Evolutionary conservation across 1,140 invertebrate genomes (phyloP).

Genomic region (Andrena cerasifolii): DNA sequence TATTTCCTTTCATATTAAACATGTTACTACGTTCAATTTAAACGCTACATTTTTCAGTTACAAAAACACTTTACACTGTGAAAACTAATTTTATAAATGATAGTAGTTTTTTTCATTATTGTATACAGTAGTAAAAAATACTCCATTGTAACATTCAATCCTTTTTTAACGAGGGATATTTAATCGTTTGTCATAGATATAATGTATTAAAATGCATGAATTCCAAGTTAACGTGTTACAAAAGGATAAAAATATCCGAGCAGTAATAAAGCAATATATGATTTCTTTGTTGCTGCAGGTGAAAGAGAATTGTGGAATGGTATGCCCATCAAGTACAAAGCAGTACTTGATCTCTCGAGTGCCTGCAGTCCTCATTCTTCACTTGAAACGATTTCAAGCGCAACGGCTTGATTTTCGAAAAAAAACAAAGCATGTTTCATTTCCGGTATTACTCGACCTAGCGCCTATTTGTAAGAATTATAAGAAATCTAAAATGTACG

Average conservation of each 20-base stretch:
- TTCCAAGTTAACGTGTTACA: too few species aligned
- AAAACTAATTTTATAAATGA: too few species aligned
- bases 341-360: constrained; percentile 95
- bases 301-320: constrained; percentile 85
- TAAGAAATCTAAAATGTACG: constrained; percentile 89
- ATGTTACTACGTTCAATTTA: too few species aligned
- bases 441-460: constrained; percentile 93
- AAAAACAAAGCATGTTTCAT: constrained; percentile 93
- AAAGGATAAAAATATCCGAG: background rate
- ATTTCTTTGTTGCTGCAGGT: constrained; percentile 71
- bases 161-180: too few species aligned
- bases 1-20: too few species aligned
- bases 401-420: constrained; percentile 87
- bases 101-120: too few species aligned
- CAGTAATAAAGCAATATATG: background rate
- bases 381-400: constrained; percentile 94
- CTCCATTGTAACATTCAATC: too few species aligned
- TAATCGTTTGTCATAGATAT: too few species aligned
- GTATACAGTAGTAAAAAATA: too few species aligned
- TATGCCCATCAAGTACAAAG: constrained; percentile 95
- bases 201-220: too few species aligned
- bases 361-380: constrained; percentile 96
- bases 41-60: too few species aligned
- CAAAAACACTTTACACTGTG: too few species aligned
- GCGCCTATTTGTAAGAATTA: constrained; percentile 94